Evolutionary conservation across 2,888 invertebrate genomes (phyloP), one percentile per base, ranked within the genome.

Genomic region (Leptinotarsa rubiginosa): DNA sequence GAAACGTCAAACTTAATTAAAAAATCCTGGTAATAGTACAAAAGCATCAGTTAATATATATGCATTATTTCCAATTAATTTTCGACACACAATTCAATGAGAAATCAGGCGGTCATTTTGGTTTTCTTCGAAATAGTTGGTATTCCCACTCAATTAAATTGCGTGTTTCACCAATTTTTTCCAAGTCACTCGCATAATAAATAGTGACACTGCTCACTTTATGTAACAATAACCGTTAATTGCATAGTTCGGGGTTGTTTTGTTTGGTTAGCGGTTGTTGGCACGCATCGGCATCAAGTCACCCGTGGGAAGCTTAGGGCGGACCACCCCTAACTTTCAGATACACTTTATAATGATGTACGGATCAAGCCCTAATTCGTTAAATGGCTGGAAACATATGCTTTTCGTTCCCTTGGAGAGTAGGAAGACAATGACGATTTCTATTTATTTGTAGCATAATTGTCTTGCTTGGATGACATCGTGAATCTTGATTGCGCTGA

Each of bases 351-450:
- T 83, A 84, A 85, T 84, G 84, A 79, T 79, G 78, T 81, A 78
- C 79, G 81, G 83, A 84, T 86, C 86, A 83, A 84, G 86, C 87
- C 88, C 86, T 86, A 87, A 87, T 87, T 87, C 86, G 87, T 86
- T 87, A 87, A 88, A 88, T 87, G 87, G 86, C 84, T 84, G 82
- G 87, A 87, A 88, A 87, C 88, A 87, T 88, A 87, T 87, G 88
- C 85, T 77, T 78, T 73, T 71, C 70, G 67, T 75, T 73, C 77
- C 78, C 73, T 65, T 73, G 16, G 56, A 75, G 75, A 65, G 75
- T 56, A 56, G 25, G 64, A 69, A 52, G 75, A 73, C 70, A 68
- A 75, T 71, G 73, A 69, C 68, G 54, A 65, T 69, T 75, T 66
- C 47, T 62, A 75, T 70, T 75, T 75, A 72, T 75, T 72, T 72